These are phyloP conservation scores for Campylorhamphus procurvoides DNA, from an alignment of 2,113 vertebrate species.

Conservation along the genomic window DNA sequence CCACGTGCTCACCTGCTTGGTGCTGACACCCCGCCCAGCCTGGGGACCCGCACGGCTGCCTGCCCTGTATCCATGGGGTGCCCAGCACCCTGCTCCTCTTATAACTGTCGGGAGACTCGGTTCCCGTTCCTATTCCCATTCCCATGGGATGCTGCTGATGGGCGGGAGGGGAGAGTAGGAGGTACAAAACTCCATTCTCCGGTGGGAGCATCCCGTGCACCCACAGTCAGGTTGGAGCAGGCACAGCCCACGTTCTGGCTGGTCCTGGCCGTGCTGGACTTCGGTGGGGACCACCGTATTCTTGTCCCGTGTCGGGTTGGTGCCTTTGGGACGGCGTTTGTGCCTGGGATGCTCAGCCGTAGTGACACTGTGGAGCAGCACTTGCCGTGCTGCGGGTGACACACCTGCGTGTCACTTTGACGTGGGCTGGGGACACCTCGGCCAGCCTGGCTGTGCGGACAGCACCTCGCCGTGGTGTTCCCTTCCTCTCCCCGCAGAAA, in stretches of 20 bases:
- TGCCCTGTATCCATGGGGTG: fast-evolving
- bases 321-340: background rate
- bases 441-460: background rate
- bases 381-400: background rate
- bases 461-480: background rate
- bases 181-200: background rate
- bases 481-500: background rate
- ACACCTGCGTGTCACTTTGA: background rate
- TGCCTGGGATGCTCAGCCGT: background rate
- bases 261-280: background rate
- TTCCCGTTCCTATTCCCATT: no score
- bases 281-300: fast-evolving
- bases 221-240: background rate
- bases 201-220: fast-evolving
- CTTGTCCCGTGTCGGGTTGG: background rate
- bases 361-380: fast-evolving
- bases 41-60: background rate
- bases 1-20: fast-evolving
- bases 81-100: background rate
- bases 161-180: background rate
- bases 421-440: background rate
- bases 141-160: background rate
- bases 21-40: background rate
- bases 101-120: background rate
- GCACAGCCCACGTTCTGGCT: background rate